Percentiles rank a stretch among this genome's conserved stretches.
phyloP scores from a whole-genome alignment of 2,797 vertebrate species.

The Phalloptychus januarius region DNA sequence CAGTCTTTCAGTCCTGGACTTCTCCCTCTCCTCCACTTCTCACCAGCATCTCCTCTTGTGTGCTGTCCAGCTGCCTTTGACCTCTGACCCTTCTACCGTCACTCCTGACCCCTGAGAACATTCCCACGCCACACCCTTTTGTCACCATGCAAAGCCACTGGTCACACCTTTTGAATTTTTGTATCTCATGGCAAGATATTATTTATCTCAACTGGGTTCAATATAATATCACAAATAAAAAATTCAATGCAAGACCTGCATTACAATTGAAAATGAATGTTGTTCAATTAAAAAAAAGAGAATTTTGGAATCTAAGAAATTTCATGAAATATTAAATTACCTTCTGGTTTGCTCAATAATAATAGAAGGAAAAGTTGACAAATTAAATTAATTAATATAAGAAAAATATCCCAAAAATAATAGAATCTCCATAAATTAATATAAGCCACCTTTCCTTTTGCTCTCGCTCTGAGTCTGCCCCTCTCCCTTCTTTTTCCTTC shows the following conservation, averaged over 20 bases:
- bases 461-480: slow-evolving; percentile 44
- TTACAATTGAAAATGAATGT: not conserved
- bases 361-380: not conserved
- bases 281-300: not conserved
- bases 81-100: slow-evolving; percentile 79
- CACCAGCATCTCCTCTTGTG: slow-evolving; percentile 81
- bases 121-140: slow-evolving; percentile 89
- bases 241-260: not conserved
- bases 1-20: slow-evolving; percentile 53
- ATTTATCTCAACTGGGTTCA: slow-evolving; percentile 57
- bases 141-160: slow-evolving; percentile 74
- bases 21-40: slow-evolving; percentile 70
- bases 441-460: slow-evolving; percentile 42
- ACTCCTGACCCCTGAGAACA: slow-evolving; percentile 82
- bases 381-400: not conserved
- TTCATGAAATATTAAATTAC: not conserved
- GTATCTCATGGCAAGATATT: slow-evolving; percentile 50
- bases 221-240: not conserved
- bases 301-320: not conserved
- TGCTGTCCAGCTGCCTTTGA: slow-evolving; percentile 84
- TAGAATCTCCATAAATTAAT: slow-evolving; percentile 61
- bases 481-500: slow-evolving; percentile 67
- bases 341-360: not conserved
- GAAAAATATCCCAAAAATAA: slow-evolving; percentile 23
- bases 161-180: slow-evolving; percentile 75